phyloP scores from a whole-genome alignment of 2,888 invertebrate genomes.

The Nasonovia ribisnigri region DNA sequence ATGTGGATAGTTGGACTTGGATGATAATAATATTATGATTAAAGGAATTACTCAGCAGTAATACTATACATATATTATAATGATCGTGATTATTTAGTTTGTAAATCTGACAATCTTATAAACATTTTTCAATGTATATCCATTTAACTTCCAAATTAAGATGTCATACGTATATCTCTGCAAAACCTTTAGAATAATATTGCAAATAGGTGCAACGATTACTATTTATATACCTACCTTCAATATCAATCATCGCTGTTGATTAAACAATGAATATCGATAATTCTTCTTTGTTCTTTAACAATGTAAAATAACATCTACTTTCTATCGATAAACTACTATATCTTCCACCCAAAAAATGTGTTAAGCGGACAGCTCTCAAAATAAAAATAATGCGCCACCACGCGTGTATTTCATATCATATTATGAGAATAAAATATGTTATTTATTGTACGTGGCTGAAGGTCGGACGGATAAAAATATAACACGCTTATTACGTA shows the following conservation, averaged over 20 bases:
- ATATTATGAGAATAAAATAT: background rate
- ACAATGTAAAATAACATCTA: background rate
- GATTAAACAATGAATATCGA: background rate
- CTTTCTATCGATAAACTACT: background rate
- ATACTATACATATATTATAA: too few relatives aligned
- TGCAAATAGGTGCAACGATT: background rate
- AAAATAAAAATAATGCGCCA: background rate
- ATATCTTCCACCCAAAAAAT: background rate
- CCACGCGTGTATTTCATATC: background rate
- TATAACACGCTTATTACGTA: background rate
- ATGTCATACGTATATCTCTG: background rate
- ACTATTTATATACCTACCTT: background rate
- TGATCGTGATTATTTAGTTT: too few relatives aligned
- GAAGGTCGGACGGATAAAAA: conserved; percentile 1
- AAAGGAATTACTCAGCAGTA: too few relatives aligned
- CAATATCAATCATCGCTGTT: background rate
- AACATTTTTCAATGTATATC: background rate
- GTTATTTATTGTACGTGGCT: background rate
- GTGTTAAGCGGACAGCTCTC: background rate
- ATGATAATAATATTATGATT: too few relatives aligned
- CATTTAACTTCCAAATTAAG: background rate
- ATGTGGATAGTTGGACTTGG: too few relatives aligned
- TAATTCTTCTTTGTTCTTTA: background rate
- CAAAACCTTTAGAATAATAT: background rate
- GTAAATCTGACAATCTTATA: background rate